Percentiles rank a stretch among this genome's conserved stretches.
These are phyloP conservation scores for Cynodonichthys magdalenae DNA, from an alignment of 2,797 vertebrate genomes.

Conservation along the genomic window DNA sequence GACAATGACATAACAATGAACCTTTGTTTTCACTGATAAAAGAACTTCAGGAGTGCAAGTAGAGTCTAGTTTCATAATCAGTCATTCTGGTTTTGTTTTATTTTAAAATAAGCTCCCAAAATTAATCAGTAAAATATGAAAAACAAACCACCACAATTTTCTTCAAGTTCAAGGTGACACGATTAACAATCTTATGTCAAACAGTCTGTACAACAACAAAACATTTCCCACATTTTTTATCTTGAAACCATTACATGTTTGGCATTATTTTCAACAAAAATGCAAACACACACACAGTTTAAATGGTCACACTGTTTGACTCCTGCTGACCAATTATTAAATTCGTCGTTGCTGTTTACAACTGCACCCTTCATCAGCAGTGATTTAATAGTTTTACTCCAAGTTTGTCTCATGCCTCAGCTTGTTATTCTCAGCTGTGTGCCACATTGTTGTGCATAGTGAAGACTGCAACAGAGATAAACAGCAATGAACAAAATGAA, in stretches of 20 bases:
- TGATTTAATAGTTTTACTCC: background rate
- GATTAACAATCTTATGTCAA: background rate
- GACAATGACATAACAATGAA: background rate
- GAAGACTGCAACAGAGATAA: background rate
- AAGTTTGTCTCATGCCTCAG: conserved; percentile 1
- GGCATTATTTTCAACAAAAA: background rate
- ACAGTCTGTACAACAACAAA: background rate
- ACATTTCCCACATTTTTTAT: background rate
- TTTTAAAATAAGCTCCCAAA: background rate
- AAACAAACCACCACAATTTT: background rate
- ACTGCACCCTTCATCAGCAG: background rate
- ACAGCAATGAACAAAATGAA: background rate
- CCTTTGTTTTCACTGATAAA: background rate
- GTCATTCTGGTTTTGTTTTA: no score
- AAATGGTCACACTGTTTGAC: no score
- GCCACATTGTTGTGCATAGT: background rate
- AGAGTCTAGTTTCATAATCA: no score
- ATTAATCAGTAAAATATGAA: background rate
- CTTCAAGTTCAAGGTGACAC: background rate
- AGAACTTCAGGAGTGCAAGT: background rate
- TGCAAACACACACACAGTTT: no score
- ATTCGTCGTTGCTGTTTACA: background rate
- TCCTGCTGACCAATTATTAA: no score
- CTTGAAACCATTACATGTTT: background rate
- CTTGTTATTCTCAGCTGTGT: conserved; percentile 15